A percentile compares a stretch with the other conserved stretches of the same genome.
phyloP scores from a whole-genome alignment of 2,888 invertebrate species.

The Pristionchus mayeri region DNA sequence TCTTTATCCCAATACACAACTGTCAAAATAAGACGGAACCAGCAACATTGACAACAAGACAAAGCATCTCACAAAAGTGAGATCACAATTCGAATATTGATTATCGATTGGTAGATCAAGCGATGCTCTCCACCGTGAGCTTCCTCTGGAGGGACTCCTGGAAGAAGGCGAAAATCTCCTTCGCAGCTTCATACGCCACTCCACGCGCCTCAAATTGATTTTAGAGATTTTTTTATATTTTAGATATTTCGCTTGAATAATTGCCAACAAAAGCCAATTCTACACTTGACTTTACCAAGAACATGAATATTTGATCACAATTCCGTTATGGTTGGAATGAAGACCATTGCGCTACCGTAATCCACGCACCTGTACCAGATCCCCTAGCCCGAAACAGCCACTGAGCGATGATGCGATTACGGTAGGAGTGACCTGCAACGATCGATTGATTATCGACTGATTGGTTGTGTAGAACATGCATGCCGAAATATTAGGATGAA shows the following conservation, averaged over 20 bases:
- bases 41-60: neutral
- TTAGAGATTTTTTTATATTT: no score
- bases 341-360: no score
- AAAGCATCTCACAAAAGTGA: neutral
- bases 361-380: neutral
- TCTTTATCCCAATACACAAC: no score
- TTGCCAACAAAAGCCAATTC: no score
- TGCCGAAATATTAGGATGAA: no score
- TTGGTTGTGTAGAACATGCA: no score
- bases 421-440: neutral
- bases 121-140: conserved; percentile 38
- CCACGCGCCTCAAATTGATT: neutral
- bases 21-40: no score
- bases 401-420: neutral
- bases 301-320: no score
- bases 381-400: neutral
- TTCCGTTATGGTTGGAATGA: no score
- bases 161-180: conserved; percentile 38
- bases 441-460: no score
- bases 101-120: neutral
- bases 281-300: no score
- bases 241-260: no score
- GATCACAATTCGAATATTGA: neutral
- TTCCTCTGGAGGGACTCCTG: conserved; percentile 38
- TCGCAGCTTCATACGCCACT: conserved; percentile 34